Base-by-base conservation (phyloP, 2,888 invertebrate species). In the Germaria angustata region DNA sequence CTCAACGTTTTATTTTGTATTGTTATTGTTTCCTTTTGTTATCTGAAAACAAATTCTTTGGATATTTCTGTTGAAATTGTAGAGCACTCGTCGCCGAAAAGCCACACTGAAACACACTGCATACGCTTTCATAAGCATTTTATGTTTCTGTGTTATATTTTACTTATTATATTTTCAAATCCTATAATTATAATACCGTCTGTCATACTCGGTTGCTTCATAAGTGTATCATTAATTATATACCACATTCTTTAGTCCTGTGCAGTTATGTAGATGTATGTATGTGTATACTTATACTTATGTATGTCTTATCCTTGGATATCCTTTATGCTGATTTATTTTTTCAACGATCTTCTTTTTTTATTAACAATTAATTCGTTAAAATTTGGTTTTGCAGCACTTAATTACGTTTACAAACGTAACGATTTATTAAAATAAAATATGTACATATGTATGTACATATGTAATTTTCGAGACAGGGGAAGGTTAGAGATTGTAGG, bases 101-200 rank as follows among this genome's bases (percentile, higher is more conserved):
- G 53, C 44, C 53, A 63, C 44, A 53, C 32, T n/a, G n/a, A 36
- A 11, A 44, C 28, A 32, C 20, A 65, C 22, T 65, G 2, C 28
- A 57, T 15, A n/a, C 9, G 1, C 32, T 17, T n/a, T 13, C 24
- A 3, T 36, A 11, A 3, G 44, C n/a, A 41, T 59, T 75, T 24
- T 4, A 4, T 39, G 11, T 15, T 39, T n/a, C 49, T 44, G 8
- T 49, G 34, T 76, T n/a, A n/a, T 76, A 20, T 65, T 72, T 22
- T 55, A 63, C 2, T 17, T 65, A 57, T 44, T 41, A 15, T 66
- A 41, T 68, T 68, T 63, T 63, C 13, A 68, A 73, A 78, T 81
- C 34, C 69, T 53, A 65, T 82, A 82, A 82, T 82, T 82, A 75
- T 65, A 82, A 73, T 69, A 17, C 36, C n/a, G 15, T 63, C 73